phyloP scores from a whole-genome alignment of 2,888 invertebrate species.

The Alentia gelatinosa region DNA sequence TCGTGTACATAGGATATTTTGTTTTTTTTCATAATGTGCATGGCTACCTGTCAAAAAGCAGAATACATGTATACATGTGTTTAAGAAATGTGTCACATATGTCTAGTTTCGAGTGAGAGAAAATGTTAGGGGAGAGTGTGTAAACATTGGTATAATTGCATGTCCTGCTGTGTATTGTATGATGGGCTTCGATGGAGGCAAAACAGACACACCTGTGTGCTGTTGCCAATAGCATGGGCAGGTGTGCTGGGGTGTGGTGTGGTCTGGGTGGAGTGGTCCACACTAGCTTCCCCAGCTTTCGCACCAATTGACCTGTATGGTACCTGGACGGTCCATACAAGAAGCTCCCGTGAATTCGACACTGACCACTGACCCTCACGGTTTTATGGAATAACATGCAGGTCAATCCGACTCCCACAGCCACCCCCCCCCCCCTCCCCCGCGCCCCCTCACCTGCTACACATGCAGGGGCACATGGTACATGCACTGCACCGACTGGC shows the following conservation, averaged over 20 bases:
- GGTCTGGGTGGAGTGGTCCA: not conserved
- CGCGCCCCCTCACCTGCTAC: not conserved
- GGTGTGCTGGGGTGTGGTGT: not conserved
- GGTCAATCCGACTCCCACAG: not conserved
- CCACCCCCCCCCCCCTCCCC: no score
- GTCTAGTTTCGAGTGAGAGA: no score
- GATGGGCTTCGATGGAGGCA: not conserved
- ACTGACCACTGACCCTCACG: not conserved
- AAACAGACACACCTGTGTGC: not conserved
- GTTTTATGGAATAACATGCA: not conserved
- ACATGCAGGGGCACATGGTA: no score
- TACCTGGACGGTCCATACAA: not conserved
- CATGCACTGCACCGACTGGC: no score
- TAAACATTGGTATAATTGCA: not conserved
- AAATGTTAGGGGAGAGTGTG: not conserved
- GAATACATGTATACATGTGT: no score
- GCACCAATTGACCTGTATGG: constrained; percentile 3
- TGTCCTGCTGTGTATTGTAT: not conserved
- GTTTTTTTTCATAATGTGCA: no score
- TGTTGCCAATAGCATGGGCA: not conserved
- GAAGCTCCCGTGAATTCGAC: not conserved
- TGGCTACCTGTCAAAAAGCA: no score
- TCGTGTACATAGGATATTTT: no score
- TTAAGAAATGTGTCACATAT: no score
- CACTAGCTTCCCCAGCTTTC: not conserved